Percentiles rank a stretch among this genome's conserved stretches.
phyloP scores from a whole-genome alignment of 2,113 vertebrate genomes.

The Larimichthys polyactis region DNA sequence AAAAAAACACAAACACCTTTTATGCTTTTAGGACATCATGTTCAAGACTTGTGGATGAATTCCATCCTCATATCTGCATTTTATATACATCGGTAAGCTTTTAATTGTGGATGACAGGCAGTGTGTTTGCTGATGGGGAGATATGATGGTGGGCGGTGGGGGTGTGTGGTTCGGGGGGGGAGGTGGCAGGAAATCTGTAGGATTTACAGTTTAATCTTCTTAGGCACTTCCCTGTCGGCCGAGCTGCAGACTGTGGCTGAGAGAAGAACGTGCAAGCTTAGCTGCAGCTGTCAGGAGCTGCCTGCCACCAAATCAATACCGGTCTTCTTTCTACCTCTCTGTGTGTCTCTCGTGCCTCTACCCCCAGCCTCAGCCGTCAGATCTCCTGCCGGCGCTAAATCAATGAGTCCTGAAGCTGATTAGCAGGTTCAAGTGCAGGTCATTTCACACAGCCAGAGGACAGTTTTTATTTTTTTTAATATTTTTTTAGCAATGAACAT shows the following conservation, averaged over 20 bases:
- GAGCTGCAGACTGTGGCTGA: conserved; percentile 57
- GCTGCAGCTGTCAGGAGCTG: conserved; percentile 73
- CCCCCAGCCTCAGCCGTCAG: conserved; percentile 35
- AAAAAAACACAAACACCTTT: background rate
- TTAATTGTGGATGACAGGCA: conserved; percentile 2
- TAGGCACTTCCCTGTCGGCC: conserved; percentile 65
- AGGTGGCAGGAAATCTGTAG: conserved; percentile 60
- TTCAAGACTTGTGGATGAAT: background rate
- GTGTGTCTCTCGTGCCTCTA: conserved; percentile 15
- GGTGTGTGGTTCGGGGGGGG: background rate
- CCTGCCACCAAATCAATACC: conserved; percentile 73
- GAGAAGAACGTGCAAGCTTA: conserved; percentile 52
- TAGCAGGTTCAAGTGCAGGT: conserved; percentile 72
- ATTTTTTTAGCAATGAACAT: background rate
- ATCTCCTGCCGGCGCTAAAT: conserved; percentile 53
- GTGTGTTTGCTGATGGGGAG: conserved; percentile 4
- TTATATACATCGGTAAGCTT: background rate
- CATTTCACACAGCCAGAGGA: conserved; percentile 54
- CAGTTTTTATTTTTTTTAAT: background rate
- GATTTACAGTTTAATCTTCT: conserved; percentile 74
- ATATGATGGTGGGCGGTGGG: background rate
- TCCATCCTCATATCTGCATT: background rate
- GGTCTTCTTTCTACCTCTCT: conserved; percentile 39
- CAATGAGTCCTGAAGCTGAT: conserved; percentile 71
- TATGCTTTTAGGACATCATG: background rate